Conservation (phyloP, 1,140 invertebrate species). For the Platyscapa corneri region DNA sequence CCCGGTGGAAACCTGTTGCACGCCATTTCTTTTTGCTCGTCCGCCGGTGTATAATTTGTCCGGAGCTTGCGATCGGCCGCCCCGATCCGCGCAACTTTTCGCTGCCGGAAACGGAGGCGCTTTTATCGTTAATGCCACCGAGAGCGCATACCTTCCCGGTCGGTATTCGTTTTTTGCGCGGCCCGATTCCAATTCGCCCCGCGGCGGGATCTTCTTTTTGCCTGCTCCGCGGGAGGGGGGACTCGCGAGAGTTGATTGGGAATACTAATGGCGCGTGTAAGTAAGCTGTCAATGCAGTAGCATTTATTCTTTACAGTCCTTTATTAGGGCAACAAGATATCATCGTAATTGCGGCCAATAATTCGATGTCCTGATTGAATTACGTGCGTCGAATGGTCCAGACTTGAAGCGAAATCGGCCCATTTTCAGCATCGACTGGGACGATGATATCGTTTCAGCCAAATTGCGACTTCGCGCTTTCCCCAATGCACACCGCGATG, state of each 20-base stretch:
- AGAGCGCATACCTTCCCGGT: neutral
- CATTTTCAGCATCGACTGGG: too few relatives aligned
- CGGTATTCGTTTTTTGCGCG: neutral
- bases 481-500: too few relatives aligned
- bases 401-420: neutral
- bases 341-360: neutral
- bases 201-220: neutral
- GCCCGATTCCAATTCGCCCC: neutral
- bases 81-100: neutral
- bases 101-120: neutral
- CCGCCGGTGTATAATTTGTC: neutral
- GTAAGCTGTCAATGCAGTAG: neutral
- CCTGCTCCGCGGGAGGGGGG: neutral
- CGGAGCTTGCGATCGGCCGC: too few relatives aligned
- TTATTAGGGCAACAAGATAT: neutral
- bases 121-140: neutral
- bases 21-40: too few relatives aligned
- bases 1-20: too few relatives aligned
- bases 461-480: too few relatives aligned
- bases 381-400: neutral
- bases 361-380: neutral
- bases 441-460: too few relatives aligned
- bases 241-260: neutral
- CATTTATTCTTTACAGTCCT: neutral
- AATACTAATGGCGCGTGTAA: neutral